Percentiles rank a stretch among this genome's conserved stretches.
phyloP scores from a whole-genome alignment of 2,888 invertebrate genomes.

The Eupelmus urozonus region DNA sequence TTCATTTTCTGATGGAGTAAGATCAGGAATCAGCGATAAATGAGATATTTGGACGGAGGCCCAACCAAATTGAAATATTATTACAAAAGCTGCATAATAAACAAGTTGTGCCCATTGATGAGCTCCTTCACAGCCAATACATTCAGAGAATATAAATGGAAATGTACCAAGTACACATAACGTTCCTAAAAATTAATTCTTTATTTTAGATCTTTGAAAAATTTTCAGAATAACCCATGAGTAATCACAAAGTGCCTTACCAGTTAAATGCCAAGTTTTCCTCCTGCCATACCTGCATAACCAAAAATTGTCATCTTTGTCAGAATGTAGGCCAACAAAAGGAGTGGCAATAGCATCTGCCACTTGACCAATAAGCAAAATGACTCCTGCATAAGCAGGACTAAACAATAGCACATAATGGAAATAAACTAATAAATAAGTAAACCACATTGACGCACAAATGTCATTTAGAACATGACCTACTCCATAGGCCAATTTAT shows the following conservation, averaged over 20 bases:
- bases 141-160: constrained; percentile 91
- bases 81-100: constrained; percentile 87
- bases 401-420: constrained; percentile 80
- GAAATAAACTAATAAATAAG: constrained; percentile 91
- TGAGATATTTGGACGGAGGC: constrained; percentile 95
- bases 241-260: constrained; percentile 77
- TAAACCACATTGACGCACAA: constrained; percentile 96
- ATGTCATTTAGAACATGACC: constrained; percentile 95
- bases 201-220: not conserved
- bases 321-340: constrained; percentile 91
- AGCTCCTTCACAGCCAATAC: constrained; percentile 82
- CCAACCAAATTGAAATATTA: constrained; percentile 96
- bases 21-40: constrained; percentile 90
- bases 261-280: constrained; percentile 93
- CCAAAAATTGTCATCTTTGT: constrained; percentile 83
- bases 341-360: constrained; percentile 93
- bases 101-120: constrained; percentile 85
- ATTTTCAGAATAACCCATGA: constrained; percentile 21
- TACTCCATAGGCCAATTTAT: constrained; percentile 83
- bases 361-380: constrained; percentile 90
- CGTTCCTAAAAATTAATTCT: constrained; percentile 80
- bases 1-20: constrained; percentile 86
- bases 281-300: constrained; percentile 87
- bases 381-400: constrained; percentile 78
- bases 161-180: constrained; percentile 87